Conservation (phyloP, 2,797 vertebrate species). For the Semotilus atromaculatus region DNA sequence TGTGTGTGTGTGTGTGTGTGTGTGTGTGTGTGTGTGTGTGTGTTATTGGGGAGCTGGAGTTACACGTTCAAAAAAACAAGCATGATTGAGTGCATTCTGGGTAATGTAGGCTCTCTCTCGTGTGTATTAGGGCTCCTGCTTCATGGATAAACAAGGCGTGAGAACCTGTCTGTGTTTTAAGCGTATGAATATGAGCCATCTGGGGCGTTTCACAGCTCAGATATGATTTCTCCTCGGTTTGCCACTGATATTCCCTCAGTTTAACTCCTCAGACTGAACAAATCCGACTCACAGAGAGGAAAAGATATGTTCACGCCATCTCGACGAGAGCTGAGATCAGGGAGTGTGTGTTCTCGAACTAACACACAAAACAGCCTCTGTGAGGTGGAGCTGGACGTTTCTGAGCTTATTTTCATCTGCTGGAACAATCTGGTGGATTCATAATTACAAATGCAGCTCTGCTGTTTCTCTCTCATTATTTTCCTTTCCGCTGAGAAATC, state of each 20-base stretch:
- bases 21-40: too few species aligned
- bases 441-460: constrained; percentile 70
- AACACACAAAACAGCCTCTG: constrained; percentile 70
- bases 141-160: not conserved
- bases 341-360: constrained; percentile 52
- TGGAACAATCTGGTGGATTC: constrained; percentile 62
- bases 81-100: not conserved
- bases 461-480: constrained; percentile 19
- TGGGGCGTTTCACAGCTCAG: not conserved
- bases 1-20: not conserved
- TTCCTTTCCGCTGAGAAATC: not conserved
- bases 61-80: not conserved
- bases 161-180: not conserved
- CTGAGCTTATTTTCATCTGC: constrained; percentile 49
- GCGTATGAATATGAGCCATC: not conserved
- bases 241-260: not conserved
- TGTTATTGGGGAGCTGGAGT: not conserved
- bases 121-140: not conserved
- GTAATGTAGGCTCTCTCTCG: constrained; percentile 1
- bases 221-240: not conserved
- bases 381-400: constrained; percentile 63
- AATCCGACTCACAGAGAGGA: constrained; percentile 62
- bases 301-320: constrained; percentile 63
- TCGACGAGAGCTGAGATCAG: constrained; percentile 66
- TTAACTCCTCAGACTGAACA: constrained; percentile 32